Evolutionary conservation across 2,797 vertebrate genomes (phyloP).

Genomic region (Sparus aurata): DNA sequence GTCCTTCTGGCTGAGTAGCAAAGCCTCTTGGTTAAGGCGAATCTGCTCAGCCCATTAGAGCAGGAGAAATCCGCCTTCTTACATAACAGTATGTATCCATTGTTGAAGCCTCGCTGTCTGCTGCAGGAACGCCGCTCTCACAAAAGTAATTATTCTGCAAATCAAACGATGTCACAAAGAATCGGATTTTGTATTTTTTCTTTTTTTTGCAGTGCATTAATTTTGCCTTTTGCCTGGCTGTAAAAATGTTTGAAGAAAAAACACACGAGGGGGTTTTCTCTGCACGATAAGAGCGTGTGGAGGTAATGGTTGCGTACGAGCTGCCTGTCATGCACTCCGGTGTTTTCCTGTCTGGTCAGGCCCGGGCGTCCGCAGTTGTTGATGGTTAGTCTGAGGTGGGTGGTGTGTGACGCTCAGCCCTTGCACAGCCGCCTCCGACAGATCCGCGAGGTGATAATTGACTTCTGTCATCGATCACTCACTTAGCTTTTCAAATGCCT

Average conservation of each 20-base stretch:
- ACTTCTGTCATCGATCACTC: slow-evolving; percentile 83
- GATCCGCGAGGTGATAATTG: slow-evolving; percentile 80
- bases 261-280: background rate
- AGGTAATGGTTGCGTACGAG: slow-evolving; percentile 13
- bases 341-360: slow-evolving; percentile 39
- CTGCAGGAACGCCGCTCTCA: slow-evolving; percentile 19
- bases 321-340: slow-evolving; percentile 24
- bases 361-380: slow-evolving; percentile 45
- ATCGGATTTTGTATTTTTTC: background rate
- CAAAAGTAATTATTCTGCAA: slow-evolving; percentile 44
- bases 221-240: background rate
- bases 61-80: slow-evolving; percentile 60
- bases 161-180: slow-evolving; percentile 20
- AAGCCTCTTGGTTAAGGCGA: slow-evolving; percentile 55
- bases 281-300: slow-evolving; percentile 8
- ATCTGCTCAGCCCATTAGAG: slow-evolving; percentile 67
- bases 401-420: slow-evolving; percentile 54
- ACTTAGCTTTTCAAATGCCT: slow-evolving; percentile 73
- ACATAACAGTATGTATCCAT: slow-evolving; percentile 58
- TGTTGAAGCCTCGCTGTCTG: slow-evolving; percentile 35
- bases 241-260: background rate
- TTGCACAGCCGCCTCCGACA: slow-evolving; percentile 65
- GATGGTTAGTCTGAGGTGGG: slow-evolving; percentile 59
- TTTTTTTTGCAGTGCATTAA: background rate
- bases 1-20: slow-evolving; percentile 49